Base-by-base conservation (phyloP, 1,140 invertebrate species). In the Polypedilum pembai region DNA sequence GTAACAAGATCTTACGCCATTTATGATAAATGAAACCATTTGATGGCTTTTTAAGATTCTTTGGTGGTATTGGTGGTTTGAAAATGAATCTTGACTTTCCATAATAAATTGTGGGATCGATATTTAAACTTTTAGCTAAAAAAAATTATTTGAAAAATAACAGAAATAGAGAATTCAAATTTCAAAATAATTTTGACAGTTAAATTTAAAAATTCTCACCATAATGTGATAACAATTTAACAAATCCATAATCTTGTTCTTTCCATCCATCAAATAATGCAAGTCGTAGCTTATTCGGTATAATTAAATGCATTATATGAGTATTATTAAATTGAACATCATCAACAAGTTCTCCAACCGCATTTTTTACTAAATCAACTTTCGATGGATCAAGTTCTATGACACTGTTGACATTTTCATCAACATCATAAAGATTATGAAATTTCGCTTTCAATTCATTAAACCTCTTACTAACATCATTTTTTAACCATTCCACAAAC, bases 401-500 rank as follows among this genome's bases (percentile, higher is more conserved):
- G 1, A 79, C 77, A 20, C 79, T 78, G 7, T 18, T 66, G 0
- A 73, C 65, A 0, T 33, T 33, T 77, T 80, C 0, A 78, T 77
- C 74, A 76, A 78, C 3, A 33, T 78, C 74, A 7, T 78, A 75
- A 0, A 82, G 75, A 20, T 75, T 75, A 41, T 79, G 75, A 20
- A 81, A 82, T 73, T 76, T 78, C 15, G 18, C 77, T 8, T 80
- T 80, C 74, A 81, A 77, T 1, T 73, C 75, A 40, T 79, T 76
- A 74, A 82, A 82, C 4, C 24, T 33, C 5, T 80, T 78, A 10
- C 76, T 75, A 8, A 7, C 76, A 33, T 82, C 79, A 1, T 80
- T 79, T 0, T 78, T 76, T 8, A 80, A 77, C 81, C 81, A 82
- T 74, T 82, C 78, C 12, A 79, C 81, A 75, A 82, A 82, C 78